Conservation (phyloP, 2,797 vertebrate genomes). For the Myotis myotis region DNA sequence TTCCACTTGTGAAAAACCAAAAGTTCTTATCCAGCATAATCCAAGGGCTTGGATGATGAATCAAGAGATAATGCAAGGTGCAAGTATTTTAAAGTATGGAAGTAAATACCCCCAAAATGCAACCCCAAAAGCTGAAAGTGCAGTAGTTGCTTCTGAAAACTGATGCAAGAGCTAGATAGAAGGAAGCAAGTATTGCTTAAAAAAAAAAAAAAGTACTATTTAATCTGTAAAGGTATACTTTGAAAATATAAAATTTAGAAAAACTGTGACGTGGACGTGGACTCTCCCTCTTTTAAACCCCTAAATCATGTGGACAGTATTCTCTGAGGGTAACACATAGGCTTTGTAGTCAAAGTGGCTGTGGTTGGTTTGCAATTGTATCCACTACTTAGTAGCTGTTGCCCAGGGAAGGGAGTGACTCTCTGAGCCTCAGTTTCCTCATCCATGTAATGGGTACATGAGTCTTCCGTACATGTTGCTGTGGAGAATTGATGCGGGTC, state of each 20-base stretch:
- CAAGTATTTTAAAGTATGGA: background rate
- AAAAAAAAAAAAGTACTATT: background rate
- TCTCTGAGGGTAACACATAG: background rate
- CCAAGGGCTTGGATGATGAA: background rate
- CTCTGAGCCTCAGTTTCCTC: background rate
- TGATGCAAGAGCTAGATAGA: background rate
- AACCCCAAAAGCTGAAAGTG: background rate
- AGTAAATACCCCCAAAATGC: background rate
- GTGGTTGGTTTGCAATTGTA: background rate
- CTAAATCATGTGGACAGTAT: accelerated
- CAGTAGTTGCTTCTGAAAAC: background rate
- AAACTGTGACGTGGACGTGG: background rate
- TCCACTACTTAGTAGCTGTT: background rate
- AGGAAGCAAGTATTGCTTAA: background rate
- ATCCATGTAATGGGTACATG: background rate
- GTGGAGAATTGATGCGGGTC: background rate
- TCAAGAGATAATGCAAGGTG: background rate
- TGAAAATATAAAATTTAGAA: background rate
- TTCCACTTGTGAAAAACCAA: background rate
- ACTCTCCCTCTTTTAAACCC: background rate
- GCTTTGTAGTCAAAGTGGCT: background rate
- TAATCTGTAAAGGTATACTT: background rate
- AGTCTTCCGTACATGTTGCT: background rate
- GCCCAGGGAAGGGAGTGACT: background rate
- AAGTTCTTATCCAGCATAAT: background rate